phyloP scores from a whole-genome alignment of 2,113 vertebrate species.

The Paratilapia polleni region DNA sequence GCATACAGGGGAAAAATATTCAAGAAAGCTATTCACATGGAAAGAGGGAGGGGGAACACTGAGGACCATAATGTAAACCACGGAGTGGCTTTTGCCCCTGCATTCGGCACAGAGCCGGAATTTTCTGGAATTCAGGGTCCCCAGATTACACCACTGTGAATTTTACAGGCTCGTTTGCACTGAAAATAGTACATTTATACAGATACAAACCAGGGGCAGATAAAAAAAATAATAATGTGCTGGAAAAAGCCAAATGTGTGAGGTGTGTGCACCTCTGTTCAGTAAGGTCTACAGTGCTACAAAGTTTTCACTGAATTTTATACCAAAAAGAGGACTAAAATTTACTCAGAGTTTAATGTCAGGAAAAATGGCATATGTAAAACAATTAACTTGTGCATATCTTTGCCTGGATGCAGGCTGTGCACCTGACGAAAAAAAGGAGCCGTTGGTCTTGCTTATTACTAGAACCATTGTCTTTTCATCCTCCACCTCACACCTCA shows the following conservation, averaged over 20 bases:
- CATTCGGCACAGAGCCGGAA: background rate
- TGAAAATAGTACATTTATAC: background rate
- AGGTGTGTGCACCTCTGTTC: background rate
- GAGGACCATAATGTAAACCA: background rate
- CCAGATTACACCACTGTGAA: background rate
- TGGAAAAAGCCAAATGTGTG: background rate
- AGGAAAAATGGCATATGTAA: background rate
- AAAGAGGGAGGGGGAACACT: background rate
- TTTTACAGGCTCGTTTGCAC: background rate
- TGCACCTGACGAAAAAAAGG: background rate
- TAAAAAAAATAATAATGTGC: background rate
- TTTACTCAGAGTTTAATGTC: background rate
- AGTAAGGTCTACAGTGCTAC: background rate
- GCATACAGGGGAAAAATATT: background rate
- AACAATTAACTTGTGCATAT: background rate
- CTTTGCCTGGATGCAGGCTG: background rate
- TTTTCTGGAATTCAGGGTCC: background rate
- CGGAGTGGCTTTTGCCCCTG: no score
- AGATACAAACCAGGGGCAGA: background rate
- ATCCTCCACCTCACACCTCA: no score
- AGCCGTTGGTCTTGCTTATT: no score
- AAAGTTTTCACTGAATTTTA: conserved; percentile 1
- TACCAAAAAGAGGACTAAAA: conserved; percentile 4
- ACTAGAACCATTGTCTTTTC: no score
- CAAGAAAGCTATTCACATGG: background rate